phyloP scores from a whole-genome alignment of 2,888 invertebrate species.

The Malacosoma neustria region DNA sequence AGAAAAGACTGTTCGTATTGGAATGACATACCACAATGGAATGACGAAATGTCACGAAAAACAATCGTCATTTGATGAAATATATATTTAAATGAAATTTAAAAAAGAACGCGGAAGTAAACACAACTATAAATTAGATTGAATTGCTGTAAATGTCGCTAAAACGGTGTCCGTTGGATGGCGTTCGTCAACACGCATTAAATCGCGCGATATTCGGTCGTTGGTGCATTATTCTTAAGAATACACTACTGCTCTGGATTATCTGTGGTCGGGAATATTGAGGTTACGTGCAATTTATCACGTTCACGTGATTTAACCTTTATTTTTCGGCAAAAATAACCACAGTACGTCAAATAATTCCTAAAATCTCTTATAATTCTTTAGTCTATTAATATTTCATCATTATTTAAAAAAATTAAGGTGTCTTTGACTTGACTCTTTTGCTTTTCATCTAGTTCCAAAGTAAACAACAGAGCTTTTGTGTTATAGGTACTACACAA shows the following conservation, averaged over 20 bases:
- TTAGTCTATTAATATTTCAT: no score
- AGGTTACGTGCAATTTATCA: background rate
- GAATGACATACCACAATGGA: background rate
- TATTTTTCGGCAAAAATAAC: no score
- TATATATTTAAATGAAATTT: background rate
- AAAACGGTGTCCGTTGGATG: background rate
- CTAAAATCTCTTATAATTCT: no score
- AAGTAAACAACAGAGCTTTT: no score
- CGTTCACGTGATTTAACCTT: no score
- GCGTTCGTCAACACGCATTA: background rate
- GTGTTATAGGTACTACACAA: no score
- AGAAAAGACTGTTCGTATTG: background rate
- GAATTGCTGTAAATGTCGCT: background rate
- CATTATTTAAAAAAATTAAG: no score
- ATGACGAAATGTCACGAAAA: background rate
- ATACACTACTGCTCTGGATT: background rate
- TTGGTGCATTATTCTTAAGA: background rate
- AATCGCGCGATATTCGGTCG: background rate
- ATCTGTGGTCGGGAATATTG: background rate
- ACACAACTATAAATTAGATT: background rate
- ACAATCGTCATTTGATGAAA: background rate
- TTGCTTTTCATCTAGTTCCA: no score
- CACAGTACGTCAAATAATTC: no score
- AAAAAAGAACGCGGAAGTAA: background rate
- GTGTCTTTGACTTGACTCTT: no score